Evolutionary conservation across 2,113 vertebrate genomes (phyloP).

Genomic region (Amphilophus citrinellus): DNA sequence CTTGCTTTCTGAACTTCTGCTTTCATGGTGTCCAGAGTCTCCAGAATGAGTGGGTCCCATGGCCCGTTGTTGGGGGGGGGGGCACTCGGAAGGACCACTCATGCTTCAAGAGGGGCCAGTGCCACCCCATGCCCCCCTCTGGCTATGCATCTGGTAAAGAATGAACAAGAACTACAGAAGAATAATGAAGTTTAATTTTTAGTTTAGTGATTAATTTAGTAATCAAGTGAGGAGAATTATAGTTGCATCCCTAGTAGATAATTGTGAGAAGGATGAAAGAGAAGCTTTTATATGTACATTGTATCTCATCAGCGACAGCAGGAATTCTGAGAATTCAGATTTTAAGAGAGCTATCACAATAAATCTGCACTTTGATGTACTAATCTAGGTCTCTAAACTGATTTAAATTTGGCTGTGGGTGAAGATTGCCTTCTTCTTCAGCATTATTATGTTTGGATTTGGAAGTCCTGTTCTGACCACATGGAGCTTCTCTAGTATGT

Average conservation of each 20-base stretch:
- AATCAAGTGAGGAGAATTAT: background rate
- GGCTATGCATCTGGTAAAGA: background rate
- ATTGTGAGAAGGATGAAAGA: background rate
- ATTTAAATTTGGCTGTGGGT: background rate
- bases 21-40: too few relatives aligned
- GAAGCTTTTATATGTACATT: background rate
- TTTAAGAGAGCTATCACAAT: background rate
- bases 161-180: too few relatives aligned
- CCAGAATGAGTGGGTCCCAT: too few relatives aligned
- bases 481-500: background rate
- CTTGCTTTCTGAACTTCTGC: background rate
- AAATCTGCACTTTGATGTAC: background rate
- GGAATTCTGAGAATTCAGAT: background rate
- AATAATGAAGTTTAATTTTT: too few relatives aligned
- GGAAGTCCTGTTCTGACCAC: too few relatives aligned
- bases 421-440: background rate
- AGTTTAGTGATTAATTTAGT: too few relatives aligned
- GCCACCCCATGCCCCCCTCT: background rate
- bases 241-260: rapidly evolving
- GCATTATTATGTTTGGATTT: background rate
- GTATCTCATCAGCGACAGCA: rapidly evolving
- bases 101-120: too few relatives aligned
- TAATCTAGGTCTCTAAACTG: background rate
- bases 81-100: too few relatives aligned
- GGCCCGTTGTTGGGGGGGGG: too few relatives aligned